phyloP scores from a whole-genome alignment of 2,888 invertebrate genomes.

The Lathronympha strigana region DNA sequence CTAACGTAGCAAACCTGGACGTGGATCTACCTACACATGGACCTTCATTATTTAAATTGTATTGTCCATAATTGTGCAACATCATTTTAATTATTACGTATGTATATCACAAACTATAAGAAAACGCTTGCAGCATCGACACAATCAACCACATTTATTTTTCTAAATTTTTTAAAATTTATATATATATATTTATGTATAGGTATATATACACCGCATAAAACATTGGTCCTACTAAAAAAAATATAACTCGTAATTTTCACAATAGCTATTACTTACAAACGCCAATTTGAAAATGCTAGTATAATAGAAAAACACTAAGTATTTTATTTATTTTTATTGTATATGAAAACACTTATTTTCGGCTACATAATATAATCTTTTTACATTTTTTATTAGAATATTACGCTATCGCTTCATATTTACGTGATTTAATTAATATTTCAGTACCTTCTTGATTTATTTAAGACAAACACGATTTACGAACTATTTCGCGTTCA shows the following conservation, averaged over 20 bases:
- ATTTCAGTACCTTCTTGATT: conserved; percentile 40
- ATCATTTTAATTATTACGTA: conserved; percentile 65
- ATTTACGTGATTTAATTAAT: conserved; percentile 47
- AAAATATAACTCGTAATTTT: conserved; percentile 22
- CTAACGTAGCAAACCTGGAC: conserved; percentile 72
- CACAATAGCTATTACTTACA: conserved; percentile 5
- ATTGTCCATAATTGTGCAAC: conserved; percentile 82
- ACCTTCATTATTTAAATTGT: conserved; percentile 74
- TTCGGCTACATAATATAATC: conserved; percentile 54
- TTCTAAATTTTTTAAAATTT: conserved; percentile 40
- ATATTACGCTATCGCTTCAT: conserved; percentile 60
- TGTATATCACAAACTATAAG: conserved; percentile 69
- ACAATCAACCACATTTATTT: conserved; percentile 48
- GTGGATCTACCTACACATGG: conserved; percentile 74
- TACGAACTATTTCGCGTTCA: conserved; percentile 34
- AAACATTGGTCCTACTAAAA: conserved; percentile 39
- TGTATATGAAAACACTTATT: conserved; percentile 75
- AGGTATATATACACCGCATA: conserved; percentile 39
- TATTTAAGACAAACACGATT: conserved; percentile 23
- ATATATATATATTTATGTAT: no score
- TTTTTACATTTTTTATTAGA: conserved; percentile 52
- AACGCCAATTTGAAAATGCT: conserved; percentile 56
- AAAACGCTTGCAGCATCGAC: conserved; percentile 55
- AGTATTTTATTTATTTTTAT: conserved; percentile 57
- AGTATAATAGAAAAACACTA: conserved; percentile 66